A percentile compares a stretch with the other conserved stretches of the same genome.
phyloP scores from a whole-genome alignment of 2,797 vertebrate species.

The Myripristis murdjan region DNA sequence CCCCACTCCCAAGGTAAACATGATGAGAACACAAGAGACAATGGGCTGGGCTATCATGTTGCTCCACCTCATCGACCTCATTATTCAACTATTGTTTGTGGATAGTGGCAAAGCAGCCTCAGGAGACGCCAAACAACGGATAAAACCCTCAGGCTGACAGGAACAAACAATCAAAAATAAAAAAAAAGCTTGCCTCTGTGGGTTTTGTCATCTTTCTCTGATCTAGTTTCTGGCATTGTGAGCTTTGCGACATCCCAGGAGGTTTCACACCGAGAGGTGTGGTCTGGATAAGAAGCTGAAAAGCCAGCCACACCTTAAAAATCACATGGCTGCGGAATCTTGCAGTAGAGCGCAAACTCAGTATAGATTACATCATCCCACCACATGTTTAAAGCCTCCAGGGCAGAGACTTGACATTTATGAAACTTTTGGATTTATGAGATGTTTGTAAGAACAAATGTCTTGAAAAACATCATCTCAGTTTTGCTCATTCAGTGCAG shows the following conservation, averaged over 20 bases:
- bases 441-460: too few relatives aligned
- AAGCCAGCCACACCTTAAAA: constrained; percentile 59
- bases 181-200: constrained; percentile 30
- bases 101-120: constrained; percentile 8
- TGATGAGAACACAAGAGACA: constrained; percentile 31
- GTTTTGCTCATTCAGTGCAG: too few relatives aligned
- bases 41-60: constrained; percentile 17
- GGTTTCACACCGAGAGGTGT: constrained; percentile 60
- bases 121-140: constrained; percentile 24
- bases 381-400: not conserved
- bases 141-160: constrained; percentile 14
- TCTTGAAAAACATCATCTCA: too few relatives aligned
- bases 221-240: constrained; percentile 56
- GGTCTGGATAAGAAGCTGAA: constrained; percentile 55
- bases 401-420: not conserved
- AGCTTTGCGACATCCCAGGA: constrained; percentile 39
- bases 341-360: constrained; percentile 5
- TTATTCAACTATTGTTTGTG: constrained; percentile 1
- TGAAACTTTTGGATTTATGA: too few relatives aligned
- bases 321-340: not conserved
- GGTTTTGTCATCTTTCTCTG: constrained; percentile 34
- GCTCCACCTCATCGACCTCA: not conserved
- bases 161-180: constrained; percentile 19
- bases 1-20: constrained; percentile 47
- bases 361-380: constrained; percentile 14